Percentiles rank a stretch among this genome's conserved stretches.
Conservation (phyloP, 2,888 invertebrate species). For the Andricus quercusramuli region DNA sequence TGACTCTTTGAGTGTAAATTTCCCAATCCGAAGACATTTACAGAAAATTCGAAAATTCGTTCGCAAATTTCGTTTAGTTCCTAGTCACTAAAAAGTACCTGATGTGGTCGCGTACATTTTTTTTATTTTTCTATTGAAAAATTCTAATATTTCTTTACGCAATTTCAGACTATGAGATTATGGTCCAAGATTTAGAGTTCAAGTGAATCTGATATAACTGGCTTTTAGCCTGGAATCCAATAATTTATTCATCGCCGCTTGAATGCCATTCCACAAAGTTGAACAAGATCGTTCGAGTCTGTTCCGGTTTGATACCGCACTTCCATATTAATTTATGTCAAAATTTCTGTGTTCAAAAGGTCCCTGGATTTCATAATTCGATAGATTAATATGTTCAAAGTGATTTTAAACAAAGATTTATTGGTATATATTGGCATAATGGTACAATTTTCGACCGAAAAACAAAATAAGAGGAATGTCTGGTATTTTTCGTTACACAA, state of each 20-base stretch:
- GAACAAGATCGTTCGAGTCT: slow-evolving; percentile 4
- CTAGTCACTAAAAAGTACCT: neutral
- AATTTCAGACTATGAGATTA: neutral
- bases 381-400: slow-evolving; percentile 10
- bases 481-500: no score
- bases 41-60: no score
- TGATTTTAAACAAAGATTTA: neutral
- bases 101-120: neutral
- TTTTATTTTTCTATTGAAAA: neutral
- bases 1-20: no score
- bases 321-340: neutral
- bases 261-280: neutral
- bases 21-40: no score
- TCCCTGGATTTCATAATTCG: slow-evolving; percentile 12
- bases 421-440: neutral
- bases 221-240: neutral
- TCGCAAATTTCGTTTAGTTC: no score
- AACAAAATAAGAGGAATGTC: no score
- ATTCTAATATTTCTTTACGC: slow-evolving; percentile 12
- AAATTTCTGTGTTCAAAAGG: neutral
- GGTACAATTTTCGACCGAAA: neutral
- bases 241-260: neutral
- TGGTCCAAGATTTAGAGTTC: neutral
- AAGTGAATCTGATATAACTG: neutral
- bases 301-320: slow-evolving; percentile 11